Base-by-base conservation (phyloP, 2,797 vertebrate genomes). In the Sebastolobus altivelis region DNA sequence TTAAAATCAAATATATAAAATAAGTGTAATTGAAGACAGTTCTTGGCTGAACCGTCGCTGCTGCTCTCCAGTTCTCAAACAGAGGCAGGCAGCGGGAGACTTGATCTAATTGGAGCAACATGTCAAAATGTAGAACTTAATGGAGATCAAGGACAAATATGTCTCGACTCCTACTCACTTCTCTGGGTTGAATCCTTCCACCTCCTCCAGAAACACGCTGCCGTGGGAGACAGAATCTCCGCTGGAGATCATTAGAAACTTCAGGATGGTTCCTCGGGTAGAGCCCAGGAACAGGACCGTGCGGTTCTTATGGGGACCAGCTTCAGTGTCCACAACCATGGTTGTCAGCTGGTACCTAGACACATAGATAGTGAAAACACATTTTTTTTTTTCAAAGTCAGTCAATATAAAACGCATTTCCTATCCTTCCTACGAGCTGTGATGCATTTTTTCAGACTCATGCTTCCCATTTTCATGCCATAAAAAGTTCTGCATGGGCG, bases 241-340 rank as follows among this genome's bases (percentile, higher is more conserved):
- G 0, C 90, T 96, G 84, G 97, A 95, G 70, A 93, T 88, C 90
- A 99, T 96, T 13, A 99, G 96, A 87, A 99, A 99, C 88, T 99
- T 99, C 86, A 99, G 97, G 82, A 99, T 82, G 0, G 97, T 98
- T 83, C 98, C 98, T 1, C 96, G 94, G 80, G 97, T 97, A 2
- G 98, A 99, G 40, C 97, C 98, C 83, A 99, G 94, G 91, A 99
- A 99, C 80, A 99, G 92, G 33, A 99, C 96, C 0, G 98, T 99
- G 13, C 97, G 95, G 90, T 99, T 99, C 77, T 95, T 96, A 87
- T 97, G 96, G 0, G 98, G 97, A 2, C 98, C 98, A 0, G 97
- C 98, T 0, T 96, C 93, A 0, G 95, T 97, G 81, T 99, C 98
- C 91, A 98, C 97, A 52, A 96, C 97, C 87, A 99, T 98, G 59